Conservation (phyloP, 2,113 vertebrate genomes). For the Mirounga angustirostris region DNA sequence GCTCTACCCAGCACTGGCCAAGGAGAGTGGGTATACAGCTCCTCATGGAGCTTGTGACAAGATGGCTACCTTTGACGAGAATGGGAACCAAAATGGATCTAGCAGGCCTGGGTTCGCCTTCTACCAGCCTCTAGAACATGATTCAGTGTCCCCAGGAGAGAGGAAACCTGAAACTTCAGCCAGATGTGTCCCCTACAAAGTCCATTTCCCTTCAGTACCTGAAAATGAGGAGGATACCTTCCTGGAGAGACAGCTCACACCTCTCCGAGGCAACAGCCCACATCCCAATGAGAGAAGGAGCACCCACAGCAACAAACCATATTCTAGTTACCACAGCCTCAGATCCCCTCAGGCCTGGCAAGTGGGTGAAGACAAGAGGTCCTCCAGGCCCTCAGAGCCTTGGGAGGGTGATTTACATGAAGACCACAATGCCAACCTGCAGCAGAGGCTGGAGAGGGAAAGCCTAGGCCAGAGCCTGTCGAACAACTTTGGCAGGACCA, state of each 20-base stretch:
- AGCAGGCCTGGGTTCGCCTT: slow-evolving; percentile 80
- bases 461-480: slow-evolving; percentile 75
- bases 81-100: slow-evolving; percentile 90
- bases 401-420: slow-evolving; percentile 76
- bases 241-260: slow-evolving; percentile 47
- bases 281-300: slow-evolving; percentile 62
- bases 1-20: slow-evolving; percentile 91
- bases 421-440: slow-evolving; percentile 73
- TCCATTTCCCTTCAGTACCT: slow-evolving; percentile 70
- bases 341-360: slow-evolving; percentile 75
- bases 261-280: slow-evolving; percentile 48
- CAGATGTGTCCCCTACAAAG: slow-evolving; percentile 83
- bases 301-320: neutral
- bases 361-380: slow-evolving; percentile 75
- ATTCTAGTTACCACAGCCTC: slow-evolving; percentile 79
- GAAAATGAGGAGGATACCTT: slow-evolving; percentile 76
- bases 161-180: slow-evolving; percentile 84
- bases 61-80: slow-evolving; percentile 83
- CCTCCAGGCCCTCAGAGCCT: slow-evolving; percentile 73
- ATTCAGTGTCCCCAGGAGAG: slow-evolving; percentile 60
- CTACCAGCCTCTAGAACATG: slow-evolving; percentile 80
- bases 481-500: slow-evolving; percentile 77
- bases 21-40: slow-evolving; percentile 88
- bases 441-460: slow-evolving; percentile 62
- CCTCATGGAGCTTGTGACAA: slow-evolving; percentile 48